These are phyloP conservation scores for Stenoptilia bipunctidactyla DNA, from an alignment of 2,888 invertebrate species.

Conservation along the genomic window DNA sequence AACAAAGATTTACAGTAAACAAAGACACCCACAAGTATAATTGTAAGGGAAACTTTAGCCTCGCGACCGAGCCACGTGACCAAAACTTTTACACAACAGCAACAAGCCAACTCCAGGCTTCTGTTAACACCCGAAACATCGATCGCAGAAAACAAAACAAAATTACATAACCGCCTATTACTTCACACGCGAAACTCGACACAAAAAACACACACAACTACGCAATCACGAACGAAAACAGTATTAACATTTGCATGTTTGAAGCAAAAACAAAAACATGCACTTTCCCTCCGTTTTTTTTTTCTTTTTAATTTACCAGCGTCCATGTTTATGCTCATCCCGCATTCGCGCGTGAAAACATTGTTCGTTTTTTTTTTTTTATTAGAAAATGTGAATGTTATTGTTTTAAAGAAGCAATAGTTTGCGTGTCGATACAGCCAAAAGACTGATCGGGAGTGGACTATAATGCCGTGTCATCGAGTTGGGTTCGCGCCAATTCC, in stretches of 20 bases:
- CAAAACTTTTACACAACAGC: no score
- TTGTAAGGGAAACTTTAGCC: no score
- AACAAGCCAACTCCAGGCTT: no score
- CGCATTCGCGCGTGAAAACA: conserved; percentile 43
- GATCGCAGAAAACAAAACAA: conserved; percentile 21
- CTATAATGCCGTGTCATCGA: conserved; percentile 30
- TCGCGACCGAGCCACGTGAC: no score
- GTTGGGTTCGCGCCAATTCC: conserved; percentile 38
- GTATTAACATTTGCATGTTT: conserved; percentile 15
- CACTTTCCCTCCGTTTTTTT: conserved; percentile 11
- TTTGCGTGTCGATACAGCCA: conserved; percentile 25
- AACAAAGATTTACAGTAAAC: no score
- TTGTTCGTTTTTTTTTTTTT: conserved; percentile 22
- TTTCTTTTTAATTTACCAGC: conserved; percentile 23
- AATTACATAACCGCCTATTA: conserved; percentile 58
- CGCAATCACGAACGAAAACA: conserved; percentile 23
- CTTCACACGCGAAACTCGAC: conserved; percentile 29
- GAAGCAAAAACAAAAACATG: conserved; percentile 15
- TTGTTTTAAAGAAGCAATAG: conserved; percentile 5
- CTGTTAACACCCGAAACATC: conserved; percentile 10
- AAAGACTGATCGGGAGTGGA: conserved; percentile 24
- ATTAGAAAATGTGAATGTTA: neutral
- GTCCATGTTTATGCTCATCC: conserved; percentile 46
- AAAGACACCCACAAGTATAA: no score
- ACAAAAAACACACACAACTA: conserved; percentile 24